Evolutionary conservation across 2,797 vertebrate genomes (phyloP), one percentile per base, ranked within the genome.

Genomic region (Cyprinodon diabolis): DNA sequence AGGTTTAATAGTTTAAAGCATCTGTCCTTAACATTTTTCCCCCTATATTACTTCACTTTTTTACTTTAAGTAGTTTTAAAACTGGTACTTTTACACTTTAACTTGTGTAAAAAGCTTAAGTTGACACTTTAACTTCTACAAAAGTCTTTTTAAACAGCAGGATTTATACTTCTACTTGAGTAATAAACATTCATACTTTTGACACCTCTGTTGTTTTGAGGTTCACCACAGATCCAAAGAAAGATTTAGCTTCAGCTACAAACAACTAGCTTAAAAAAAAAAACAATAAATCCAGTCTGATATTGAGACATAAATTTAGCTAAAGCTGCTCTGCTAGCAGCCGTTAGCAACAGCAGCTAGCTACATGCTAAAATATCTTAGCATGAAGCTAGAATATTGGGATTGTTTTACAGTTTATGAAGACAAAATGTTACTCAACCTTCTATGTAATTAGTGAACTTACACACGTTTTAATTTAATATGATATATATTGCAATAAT

Each of bases 291-390:
- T 43, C 19, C 19, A 13, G 37, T 6, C 37, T n/a, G 9, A 21
- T 40, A 21, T 40, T 63, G 4, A 9, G n/a, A 11, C n/a, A 56
- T 56, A n/a, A 4, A n/a, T 63, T 6, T 43, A 63, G 10, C 10
- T 4, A 54, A 52, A 8, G 19, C 19, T n/a, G 19, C 17, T 52
- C 49, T n/a, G 21, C 37, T 13, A 43, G 21, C 19, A n/a, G 40
- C 6, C 4, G 19, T 43, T 43, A 43, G 60, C 60, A 48, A 48
- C 40, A 48, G 2, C 35, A 30, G 56, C 17, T 51, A 62, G 72
- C 58, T 35, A 45, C 43, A 4, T 43, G 72, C 58, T 77, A 81
- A 75, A 2, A 10, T 19, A 9, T 25, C 51, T n/a, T 58, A 68
- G 43, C 66, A 30, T 57, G 15, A 15, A 19, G 49, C 19, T 55